A percentile compares a stretch with the other conserved stretches of the same genome.
Conservation (phyloP, 2,888 invertebrate genomes). For the Emmelina monodactyla region DNA sequence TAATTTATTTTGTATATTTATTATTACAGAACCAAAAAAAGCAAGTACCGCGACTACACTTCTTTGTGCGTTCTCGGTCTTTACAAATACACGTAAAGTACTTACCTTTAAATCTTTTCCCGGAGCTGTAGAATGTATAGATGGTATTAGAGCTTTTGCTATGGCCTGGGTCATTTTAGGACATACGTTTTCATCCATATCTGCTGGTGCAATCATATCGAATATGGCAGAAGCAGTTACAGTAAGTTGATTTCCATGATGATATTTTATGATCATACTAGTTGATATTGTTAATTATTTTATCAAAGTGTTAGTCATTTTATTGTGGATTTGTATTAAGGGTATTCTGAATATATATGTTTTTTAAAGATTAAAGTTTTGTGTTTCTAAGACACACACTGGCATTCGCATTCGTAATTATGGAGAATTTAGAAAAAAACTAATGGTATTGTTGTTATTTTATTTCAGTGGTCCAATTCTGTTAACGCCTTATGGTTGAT, state of each 20-base stretch:
- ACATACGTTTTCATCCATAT: constrained; percentile 18
- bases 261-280: no score
- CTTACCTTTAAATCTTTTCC: constrained; percentile 23
- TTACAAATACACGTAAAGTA: constrained; percentile 35
- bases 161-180: constrained; percentile 44
- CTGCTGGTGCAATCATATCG: constrained; percentile 16
- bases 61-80: constrained; percentile 25
- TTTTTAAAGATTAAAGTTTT: no score
- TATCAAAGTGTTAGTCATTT: no score
- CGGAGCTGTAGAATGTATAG: constrained; percentile 33
- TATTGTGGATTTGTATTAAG: no score
- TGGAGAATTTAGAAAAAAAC: no score
- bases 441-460: background rate
- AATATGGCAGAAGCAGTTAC: no score
- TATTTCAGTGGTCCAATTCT: constrained; percentile 26
- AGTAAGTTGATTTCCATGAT: no score
- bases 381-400: no score
- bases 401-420: no score
- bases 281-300: no score
- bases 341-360: no score
- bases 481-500: constrained; percentile 33
- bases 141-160: constrained; percentile 41
- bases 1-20: constrained; percentile 3
- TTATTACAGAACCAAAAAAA: constrained; percentile 20
- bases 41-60: no score